Evolutionary conservation across 1,140 invertebrate species (phyloP), one percentile per base, ranked within the genome.

Genomic region (Aleiodes sp.): DNA sequence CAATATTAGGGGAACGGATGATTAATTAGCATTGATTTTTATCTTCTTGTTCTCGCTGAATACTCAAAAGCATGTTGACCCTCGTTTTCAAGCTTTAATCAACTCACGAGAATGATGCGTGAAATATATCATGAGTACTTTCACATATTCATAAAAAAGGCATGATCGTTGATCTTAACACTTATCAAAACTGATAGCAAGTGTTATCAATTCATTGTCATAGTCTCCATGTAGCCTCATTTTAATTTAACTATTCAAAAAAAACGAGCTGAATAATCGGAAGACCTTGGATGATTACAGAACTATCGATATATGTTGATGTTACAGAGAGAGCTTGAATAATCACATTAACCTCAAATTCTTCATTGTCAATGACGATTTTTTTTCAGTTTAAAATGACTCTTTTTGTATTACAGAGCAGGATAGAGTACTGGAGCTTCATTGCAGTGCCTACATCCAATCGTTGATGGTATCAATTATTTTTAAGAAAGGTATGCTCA

Each of bases 401-500:
- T 33, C 31, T 33, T 37, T 63, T 8, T 26, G 7, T 63, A 29
- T 29, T 14, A 63, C 24, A 68, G 35, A 14, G 61, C 41, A 39
- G 33, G 57, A 31, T 56, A 43, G 21, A 59, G 43, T 29, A 26
- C 29, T 37, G 26, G 39, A 43, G 57, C 29, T 24, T 37, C 41
- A 64, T 64, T 29, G 14, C 35, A 61, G 12, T 61, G 65, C 37
- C 16, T 60, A 24, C 28, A 28, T 43, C 41, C 57, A 14, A 21
- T 24, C 31, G 65, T 60, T 61, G 35, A 16, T 68, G 65, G 29
- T 14, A 37, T 29, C 1, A 61, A 21, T 60, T 68, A 68, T 61
- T 56, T 43, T 29, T 33, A 2, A 7, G 39, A 31, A 16, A 61
- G 65, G 65, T 68, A 68, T 21, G 28, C 31, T 35, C 1, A 28